Conservation (phyloP, 1,140 invertebrate genomes). For the Pseudomyrmex dendroicus region DNA sequence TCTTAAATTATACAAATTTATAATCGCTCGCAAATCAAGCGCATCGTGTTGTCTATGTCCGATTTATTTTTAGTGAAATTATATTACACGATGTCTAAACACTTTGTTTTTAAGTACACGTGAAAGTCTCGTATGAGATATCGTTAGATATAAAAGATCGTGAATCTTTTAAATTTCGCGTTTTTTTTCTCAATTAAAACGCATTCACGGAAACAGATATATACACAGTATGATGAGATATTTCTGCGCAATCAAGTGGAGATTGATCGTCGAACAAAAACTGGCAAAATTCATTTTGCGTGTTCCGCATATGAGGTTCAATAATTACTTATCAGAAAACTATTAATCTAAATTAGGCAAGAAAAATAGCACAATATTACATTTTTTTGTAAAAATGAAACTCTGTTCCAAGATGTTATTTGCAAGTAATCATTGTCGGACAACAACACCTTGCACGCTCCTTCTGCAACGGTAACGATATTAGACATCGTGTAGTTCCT, state of each 20-base stretch:
- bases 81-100: background rate
- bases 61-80: no score
- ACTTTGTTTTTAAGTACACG: conserved; percentile 6
- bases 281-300: background rate
- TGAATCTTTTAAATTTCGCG: background rate
- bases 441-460: no score
- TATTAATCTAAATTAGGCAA: no score
- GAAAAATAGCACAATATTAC: no score
- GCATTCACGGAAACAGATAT: background rate
- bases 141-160: conserved; percentile 1
- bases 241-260: background rate
- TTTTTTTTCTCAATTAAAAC: background rate
- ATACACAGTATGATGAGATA: no score
- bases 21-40: background rate
- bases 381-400: no score
- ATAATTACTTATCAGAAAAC: no score
- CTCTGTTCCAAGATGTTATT: no score
- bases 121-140: background rate
- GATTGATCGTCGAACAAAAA: background rate
- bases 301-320: no score
- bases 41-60: background rate
- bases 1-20: background rate
- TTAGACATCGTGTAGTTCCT: background rate
- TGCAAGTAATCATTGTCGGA: no score
- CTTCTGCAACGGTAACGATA: background rate